phyloP scores from a whole-genome alignment of 2,888 invertebrate species.

The Mesoligia furuncula region DNA sequence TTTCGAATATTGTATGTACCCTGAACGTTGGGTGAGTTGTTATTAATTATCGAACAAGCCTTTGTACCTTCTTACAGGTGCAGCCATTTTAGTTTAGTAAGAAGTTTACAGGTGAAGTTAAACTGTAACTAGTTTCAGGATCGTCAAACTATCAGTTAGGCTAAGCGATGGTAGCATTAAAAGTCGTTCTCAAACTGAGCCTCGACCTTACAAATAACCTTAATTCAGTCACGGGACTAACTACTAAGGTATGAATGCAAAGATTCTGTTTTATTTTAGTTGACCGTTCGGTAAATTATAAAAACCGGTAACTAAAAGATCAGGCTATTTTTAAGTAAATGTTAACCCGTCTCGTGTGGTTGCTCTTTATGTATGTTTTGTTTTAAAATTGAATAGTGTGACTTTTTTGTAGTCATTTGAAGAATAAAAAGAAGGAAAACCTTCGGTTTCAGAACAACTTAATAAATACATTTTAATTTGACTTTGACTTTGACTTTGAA shows the following conservation, averaged over 20 bases:
- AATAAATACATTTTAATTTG: too few species aligned
- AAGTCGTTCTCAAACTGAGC: not conserved
- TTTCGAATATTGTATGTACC: too few species aligned
- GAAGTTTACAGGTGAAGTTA: not conserved
- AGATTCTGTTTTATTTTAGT: not conserved
- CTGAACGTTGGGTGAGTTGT: too few species aligned
- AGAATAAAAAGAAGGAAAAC: not conserved
- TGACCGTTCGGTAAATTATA: not conserved
- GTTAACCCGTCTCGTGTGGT: not conserved
- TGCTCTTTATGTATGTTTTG: not conserved
- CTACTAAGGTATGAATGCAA: not conserved
- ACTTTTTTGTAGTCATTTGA: not conserved
- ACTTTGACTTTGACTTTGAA: too few species aligned
- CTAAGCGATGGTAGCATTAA: not conserved
- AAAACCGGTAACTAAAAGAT: constrained; percentile 1
- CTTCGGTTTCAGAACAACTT: not conserved
- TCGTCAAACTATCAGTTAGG: not conserved
- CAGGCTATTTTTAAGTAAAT: not conserved
- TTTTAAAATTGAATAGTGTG: not conserved
- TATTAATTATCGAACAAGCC: not conserved
- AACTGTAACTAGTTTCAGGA: not conserved
- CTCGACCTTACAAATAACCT: not conserved
- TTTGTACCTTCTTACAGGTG: not conserved
- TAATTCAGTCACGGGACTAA: not conserved
- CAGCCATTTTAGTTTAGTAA: not conserved